Conservation (phyloP, 1,140 invertebrate genomes). For the Drosophila truncata region DNA sequence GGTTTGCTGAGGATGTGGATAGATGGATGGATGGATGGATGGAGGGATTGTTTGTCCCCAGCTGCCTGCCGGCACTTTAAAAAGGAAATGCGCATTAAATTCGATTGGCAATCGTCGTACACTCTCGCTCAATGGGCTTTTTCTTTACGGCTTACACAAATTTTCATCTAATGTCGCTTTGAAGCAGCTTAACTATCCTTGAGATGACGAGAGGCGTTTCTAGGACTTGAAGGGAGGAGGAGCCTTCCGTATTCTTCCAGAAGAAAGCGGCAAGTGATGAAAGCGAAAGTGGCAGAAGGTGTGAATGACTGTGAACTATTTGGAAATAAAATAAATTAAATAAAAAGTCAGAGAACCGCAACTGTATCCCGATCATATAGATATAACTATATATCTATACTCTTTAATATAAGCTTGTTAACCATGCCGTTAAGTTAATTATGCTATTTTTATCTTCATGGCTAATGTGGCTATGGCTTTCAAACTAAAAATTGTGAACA, state of each 20-base stretch:
- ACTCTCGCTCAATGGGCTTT: conserved; percentile 38
- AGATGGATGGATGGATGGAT: conserved; percentile 9
- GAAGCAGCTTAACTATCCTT: conserved; percentile 52
- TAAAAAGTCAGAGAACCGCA: too few species aligned
- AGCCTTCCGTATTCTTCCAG: neutral
- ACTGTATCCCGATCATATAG: too few species aligned
- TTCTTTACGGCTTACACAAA: conserved; percentile 65
- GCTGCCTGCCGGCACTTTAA: conserved; percentile 61
- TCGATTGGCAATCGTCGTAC: conserved; percentile 62
- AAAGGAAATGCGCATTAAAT: conserved; percentile 61
- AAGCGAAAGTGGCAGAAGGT: conserved; percentile 16
- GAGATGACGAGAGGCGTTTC: conserved; percentile 20
- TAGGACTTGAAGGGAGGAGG: neutral
- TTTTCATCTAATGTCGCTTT: conserved; percentile 65
- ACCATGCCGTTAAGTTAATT: neutral
- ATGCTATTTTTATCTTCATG: neutral
- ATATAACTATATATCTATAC: too few species aligned
- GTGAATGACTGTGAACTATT: conserved; percentile 5
- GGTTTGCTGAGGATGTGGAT: too few species aligned
- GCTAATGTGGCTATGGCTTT: neutral
- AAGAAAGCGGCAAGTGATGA: conserved; percentile 10
- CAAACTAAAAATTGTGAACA: neutral
- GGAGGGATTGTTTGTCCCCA: conserved; percentile 29
- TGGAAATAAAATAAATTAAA: too few species aligned
- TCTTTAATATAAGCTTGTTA: too few species aligned